Evolutionary conservation across 2,113 vertebrate genomes (phyloP), one percentile per base, ranked within the genome.

Genomic region (Bubo scandiacus): DNA sequence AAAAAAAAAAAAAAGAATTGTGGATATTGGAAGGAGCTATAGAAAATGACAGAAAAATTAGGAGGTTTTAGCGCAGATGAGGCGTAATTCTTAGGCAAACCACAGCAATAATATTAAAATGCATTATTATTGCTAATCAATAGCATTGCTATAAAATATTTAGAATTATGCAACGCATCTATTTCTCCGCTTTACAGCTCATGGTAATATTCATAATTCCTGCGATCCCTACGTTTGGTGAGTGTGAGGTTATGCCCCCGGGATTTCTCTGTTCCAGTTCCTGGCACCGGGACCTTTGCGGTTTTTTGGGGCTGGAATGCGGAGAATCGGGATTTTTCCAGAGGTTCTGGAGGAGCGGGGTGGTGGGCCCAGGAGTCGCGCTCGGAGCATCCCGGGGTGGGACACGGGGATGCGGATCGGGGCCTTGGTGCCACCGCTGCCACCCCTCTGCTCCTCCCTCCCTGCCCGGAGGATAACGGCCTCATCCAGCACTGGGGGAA

Each of bases 161-260:
- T 30, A 45, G 54, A 27, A 43, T 54, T 47, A 10, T 7, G 25
- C 49, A 4, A 3, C 1, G 32, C 26, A 6, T 16, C 7, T 5
- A 2, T 59, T 84, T 59, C 52, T 43, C 51, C 2, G 1, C 47
- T 66, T 68, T 27, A 9, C 61, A 51, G 25, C 61, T 32, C 42
- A 2, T 6, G 27, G 22, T 20, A 23, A 45, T 13, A 7, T 12
- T 29, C 25, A 0, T 15, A 18, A 47, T 78, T 52, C 79, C 57
- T 8, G 15, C 27, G 13, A 16, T 26, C 52, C 38, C 52, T 13
- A 1, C 4, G 2, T 25, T 68, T 1, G 6, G 15, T 1, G 36
- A 23, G 42, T 1, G n/a, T 0, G 1, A 49, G 38, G 43, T 25
- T 15, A 3, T 1, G 4, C 43, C 1, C 43, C 22, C 0, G 0